Percentiles rank a stretch among this genome's conserved stretches.
phyloP scores from a whole-genome alignment of 1,140 invertebrate genomes.

The Drosophila ogumai region DNA sequence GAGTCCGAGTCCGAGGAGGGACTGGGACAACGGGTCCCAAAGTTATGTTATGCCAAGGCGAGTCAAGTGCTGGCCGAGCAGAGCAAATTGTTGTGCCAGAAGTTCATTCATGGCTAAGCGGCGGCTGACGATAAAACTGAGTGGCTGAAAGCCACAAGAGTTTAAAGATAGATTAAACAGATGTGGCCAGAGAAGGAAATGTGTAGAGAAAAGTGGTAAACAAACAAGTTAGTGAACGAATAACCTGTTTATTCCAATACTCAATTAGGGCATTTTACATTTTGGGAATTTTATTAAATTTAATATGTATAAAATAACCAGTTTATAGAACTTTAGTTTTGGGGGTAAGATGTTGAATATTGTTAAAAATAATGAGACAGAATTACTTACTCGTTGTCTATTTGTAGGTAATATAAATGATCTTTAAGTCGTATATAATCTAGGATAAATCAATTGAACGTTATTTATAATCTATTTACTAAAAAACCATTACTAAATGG shows the following conservation, averaged over 20 bases:
- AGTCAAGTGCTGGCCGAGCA: constrained; percentile 43
- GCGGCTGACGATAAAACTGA: constrained; percentile 27
- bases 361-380: no score
- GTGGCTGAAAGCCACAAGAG: constrained; percentile 15
- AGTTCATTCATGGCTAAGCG: constrained; percentile 47
- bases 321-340: not conserved
- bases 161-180: constrained; percentile 34
- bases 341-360: not conserved
- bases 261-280: constrained; percentile 10
- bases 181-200: constrained; percentile 2
- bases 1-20: constrained; percentile 21
- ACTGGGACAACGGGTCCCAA: constrained; percentile 22
- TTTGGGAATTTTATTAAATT: not conserved
- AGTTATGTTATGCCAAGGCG: constrained; percentile 24
- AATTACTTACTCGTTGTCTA: no score
- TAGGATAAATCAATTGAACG: no score
- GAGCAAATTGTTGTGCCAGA: constrained; percentile 36
- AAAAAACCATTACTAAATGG: not conserved
- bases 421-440: no score
- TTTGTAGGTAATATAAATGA: no score
- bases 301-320: not conserved
- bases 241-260: constrained; percentile 18
- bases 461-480: no score
- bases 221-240: constrained; percentile 5
- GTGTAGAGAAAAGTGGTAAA: constrained; percentile 3